These are phyloP conservation scores for Lonchura striata DNA, from an alignment of 2,113 vertebrate species.

Conservation along the genomic window DNA sequence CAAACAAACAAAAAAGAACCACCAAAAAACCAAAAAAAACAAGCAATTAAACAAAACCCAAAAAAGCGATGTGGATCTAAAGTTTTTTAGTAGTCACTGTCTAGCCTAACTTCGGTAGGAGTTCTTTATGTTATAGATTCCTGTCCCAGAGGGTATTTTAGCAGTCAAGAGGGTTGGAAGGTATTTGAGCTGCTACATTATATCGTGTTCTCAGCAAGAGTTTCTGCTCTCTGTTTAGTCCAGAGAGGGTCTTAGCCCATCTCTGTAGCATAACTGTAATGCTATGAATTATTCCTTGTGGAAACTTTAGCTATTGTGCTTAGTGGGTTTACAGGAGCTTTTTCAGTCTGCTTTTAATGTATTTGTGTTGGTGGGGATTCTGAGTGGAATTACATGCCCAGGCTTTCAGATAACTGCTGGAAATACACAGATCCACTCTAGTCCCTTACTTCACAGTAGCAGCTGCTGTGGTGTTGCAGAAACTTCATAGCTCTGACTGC, in stretches of 20 bases:
- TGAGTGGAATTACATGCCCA: conserved; percentile 38
- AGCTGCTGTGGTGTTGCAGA: conserved; percentile 55
- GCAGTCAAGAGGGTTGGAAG: not conserved
- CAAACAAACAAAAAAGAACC: not conserved
- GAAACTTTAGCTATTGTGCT: conserved; percentile 25
- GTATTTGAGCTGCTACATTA: not conserved
- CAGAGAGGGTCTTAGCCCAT: not conserved
- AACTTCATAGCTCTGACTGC: conserved; percentile 54
- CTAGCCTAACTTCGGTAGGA: not conserved
- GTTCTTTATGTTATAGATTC: not conserved
- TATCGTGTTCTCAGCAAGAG: not conserved
- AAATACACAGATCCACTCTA: conserved; percentile 41
- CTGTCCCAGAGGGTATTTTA: not conserved
- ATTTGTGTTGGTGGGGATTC: conserved; percentile 39
- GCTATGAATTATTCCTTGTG: not conserved
- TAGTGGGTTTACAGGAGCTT: conserved; percentile 22
- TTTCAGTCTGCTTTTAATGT: conserved; percentile 29
- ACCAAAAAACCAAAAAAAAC: too few species aligned
- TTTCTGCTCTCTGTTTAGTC: not conserved
- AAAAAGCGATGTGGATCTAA: rapidly evolving
- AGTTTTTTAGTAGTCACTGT: not conserved
- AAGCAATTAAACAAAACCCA: not conserved
- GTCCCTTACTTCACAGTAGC: conserved; percentile 51
- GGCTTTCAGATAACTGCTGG: conserved; percentile 45
- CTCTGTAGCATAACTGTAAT: not conserved